Evolutionary conservation across 2,797 vertebrate genomes (phyloP).

Genomic region (Sebastes variabilis): DNA sequence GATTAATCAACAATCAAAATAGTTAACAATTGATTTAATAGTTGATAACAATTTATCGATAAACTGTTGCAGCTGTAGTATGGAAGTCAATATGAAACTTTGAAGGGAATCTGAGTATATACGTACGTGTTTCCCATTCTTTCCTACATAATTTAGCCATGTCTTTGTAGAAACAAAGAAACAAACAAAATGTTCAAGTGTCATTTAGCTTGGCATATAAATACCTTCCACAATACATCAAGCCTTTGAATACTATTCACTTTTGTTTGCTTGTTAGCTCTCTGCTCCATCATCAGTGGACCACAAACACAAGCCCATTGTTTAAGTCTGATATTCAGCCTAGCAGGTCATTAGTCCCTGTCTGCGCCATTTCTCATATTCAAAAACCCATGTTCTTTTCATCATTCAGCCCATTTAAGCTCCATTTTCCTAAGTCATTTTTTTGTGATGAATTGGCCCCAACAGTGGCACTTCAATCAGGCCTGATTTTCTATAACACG

Average conservation of each 20-base stretch:
- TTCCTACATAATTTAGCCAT: background rate
- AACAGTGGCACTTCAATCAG: conserved; percentile 82
- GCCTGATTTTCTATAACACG: conserved; percentile 75
- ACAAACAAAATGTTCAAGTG: background rate
- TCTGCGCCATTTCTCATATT: conserved; percentile 72
- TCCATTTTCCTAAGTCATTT: conserved; percentile 76
- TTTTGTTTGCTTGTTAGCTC: conserved; percentile 48
- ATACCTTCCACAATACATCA: conserved; percentile 32
- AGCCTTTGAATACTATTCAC: conserved; percentile 25
- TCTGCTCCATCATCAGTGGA: conserved; percentile 45
- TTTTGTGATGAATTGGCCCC: conserved; percentile 79
- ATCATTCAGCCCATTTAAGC: conserved; percentile 82
- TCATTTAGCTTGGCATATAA: conserved; percentile 17
- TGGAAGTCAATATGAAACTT: background rate
- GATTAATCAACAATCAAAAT: no score
- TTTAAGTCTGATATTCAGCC: conserved; percentile 64
- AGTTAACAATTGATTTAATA: no score
- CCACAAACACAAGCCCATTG: conserved; percentile 62
- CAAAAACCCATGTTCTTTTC: conserved; percentile 80
- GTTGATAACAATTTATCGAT: no score
- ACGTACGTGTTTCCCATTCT: background rate
- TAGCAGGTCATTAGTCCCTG: conserved; percentile 74
- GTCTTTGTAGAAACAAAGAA: conserved; percentile 6
- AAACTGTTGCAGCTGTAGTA: no score
- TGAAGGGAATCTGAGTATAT: background rate